Evolutionary conservation across 2,797 vertebrate species (phyloP).

Genomic region (Melanotaenia parkinsoni): DNA sequence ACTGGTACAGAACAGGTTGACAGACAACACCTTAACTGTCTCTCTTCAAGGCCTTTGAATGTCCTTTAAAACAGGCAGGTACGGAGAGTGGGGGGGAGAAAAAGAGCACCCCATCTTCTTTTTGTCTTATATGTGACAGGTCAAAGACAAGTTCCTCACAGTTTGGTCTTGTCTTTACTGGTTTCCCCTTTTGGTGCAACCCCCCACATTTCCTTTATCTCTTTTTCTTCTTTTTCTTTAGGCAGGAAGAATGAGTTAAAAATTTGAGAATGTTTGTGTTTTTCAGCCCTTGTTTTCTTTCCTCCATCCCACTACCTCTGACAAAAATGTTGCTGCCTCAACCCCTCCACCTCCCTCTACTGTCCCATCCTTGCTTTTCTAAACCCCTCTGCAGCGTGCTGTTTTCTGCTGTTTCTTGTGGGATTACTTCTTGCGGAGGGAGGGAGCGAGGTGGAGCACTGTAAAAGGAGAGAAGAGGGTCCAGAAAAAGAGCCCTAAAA

Average conservation of each 20-base stretch:
- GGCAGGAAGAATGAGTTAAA: constrained; percentile 6
- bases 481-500: constrained; percentile 85
- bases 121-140: constrained; percentile 71
- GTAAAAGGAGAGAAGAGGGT: constrained; percentile 70
- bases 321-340: constrained; percentile 17
- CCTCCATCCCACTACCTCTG: neutral
- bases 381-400: constrained; percentile 18
- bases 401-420: constrained; percentile 62
- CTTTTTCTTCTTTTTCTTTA: constrained; percentile 21
- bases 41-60: constrained; percentile 64
- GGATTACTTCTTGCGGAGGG: constrained; percentile 60
- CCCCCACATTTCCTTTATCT: neutral
- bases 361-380: constrained; percentile 22
- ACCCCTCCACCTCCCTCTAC: neutral
- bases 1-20: constrained; percentile 73
- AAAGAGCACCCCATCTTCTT: constrained; percentile 37
- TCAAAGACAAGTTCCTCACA: constrained; percentile 55
- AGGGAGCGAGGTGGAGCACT: constrained; percentile 51
- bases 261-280: neutral
- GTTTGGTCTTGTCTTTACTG: constrained; percentile 35
- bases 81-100: constrained; percentile 34
- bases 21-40: constrained; percentile 64
- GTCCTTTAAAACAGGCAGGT: constrained; percentile 69
- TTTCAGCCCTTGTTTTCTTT: neutral
- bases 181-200: constrained; percentile 8